Evolutionary conservation across 2,888 invertebrate species (phyloP).

Genomic region (Microplitis manilae): DNA sequence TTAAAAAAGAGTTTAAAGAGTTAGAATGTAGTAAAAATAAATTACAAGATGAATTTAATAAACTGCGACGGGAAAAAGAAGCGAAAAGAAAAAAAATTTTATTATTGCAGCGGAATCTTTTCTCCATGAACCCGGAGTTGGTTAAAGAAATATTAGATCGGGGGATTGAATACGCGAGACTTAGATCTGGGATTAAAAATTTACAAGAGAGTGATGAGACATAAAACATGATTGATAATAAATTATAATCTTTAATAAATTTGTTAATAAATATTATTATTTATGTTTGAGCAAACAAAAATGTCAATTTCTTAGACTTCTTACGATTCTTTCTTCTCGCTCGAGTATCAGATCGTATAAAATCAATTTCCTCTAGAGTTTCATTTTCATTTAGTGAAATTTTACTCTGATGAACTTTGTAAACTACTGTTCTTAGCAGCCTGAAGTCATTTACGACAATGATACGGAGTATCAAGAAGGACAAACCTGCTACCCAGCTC

Average conservation of each 20-base stretch:
- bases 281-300: not conserved
- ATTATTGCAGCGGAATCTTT: slow-evolving; percentile 43
- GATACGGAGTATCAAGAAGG: slow-evolving; percentile 52
- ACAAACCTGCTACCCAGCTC: slow-evolving; percentile 55
- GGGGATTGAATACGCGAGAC: not conserved
- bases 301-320: not conserved
- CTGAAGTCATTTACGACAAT: slow-evolving; percentile 53
- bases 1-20: slow-evolving; percentile 20
- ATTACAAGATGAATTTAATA: not conserved
- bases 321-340: not conserved
- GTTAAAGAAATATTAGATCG: slow-evolving; percentile 31
- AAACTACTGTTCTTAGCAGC: slow-evolving; percentile 54
- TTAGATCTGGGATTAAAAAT: not conserved
- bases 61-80: slow-evolving; percentile 24
- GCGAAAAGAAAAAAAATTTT: slow-evolving; percentile 16
- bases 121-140: slow-evolving; percentile 45
- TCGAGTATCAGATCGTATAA: too few relatives aligned
- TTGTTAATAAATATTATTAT: not conserved
- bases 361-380: slow-evolving; percentile 26
- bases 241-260: too few relatives aligned
- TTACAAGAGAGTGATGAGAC: slow-evolving; percentile 40
- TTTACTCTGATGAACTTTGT: slow-evolving; percentile 43
- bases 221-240: not conserved
- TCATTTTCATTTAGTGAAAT: slow-evolving; percentile 8
- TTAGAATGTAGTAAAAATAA: slow-evolving; percentile 7